phyloP scores from a whole-genome alignment of 2,797 vertebrate species.

The Melanotaenia trifasciata region DNA sequence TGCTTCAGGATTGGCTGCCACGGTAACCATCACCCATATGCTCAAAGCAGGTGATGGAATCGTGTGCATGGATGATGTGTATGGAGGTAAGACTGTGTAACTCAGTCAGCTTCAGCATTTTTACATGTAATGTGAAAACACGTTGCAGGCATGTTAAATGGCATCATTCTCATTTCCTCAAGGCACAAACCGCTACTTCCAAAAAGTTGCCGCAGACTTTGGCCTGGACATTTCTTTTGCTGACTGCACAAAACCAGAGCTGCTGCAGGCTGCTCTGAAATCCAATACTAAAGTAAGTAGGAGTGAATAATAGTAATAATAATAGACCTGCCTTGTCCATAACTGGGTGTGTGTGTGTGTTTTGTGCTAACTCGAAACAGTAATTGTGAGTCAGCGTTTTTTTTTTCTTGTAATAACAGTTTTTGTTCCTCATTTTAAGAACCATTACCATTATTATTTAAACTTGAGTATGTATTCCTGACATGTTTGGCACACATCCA shows the following conservation, averaged over 20 bases:
- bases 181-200: constrained; percentile 95
- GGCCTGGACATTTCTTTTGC: constrained; percentile 87
- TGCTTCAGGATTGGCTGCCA: constrained; percentile 91
- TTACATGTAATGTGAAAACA: neutral
- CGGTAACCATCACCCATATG: constrained; percentile 89
- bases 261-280: constrained; percentile 88
- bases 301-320: neutral
- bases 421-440: neutral
- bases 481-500: neutral
- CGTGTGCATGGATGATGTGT: constrained; percentile 92
- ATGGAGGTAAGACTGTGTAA: constrained; percentile 86
- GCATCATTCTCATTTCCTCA: neutral
- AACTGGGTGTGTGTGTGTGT: neutral
- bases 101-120: neutral
- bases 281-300: constrained; percentile 90
- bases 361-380: neutral
- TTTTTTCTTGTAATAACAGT: neutral
- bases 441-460: neutral
- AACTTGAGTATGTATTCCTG: too few species aligned
- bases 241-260: constrained; percentile 86
- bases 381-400: constrained; percentile 11
- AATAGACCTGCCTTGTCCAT: neutral
- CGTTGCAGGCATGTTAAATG: neutral
- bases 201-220: constrained; percentile 78
- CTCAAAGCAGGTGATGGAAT: constrained; percentile 90